These are phyloP conservation scores for Sphaerophoria taeniata DNA, from an alignment of 2,888 invertebrate genomes.

Conservation along the genomic window DNA sequence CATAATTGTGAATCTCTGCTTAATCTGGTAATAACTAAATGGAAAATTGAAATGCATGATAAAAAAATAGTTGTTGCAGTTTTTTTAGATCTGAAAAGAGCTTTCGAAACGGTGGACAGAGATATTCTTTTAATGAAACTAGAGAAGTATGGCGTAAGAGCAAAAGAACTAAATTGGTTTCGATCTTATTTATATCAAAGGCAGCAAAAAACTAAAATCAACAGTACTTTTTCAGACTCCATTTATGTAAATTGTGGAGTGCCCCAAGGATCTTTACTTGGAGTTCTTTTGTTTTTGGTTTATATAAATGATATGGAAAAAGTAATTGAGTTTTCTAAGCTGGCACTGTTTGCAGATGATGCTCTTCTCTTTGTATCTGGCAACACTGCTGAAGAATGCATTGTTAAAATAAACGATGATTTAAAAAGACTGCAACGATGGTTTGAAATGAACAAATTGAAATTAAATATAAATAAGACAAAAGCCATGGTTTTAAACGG, in stretches of 20 bases:
- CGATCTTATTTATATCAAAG: neutral
- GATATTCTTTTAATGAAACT: neutral
- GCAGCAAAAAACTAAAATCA: neutral
- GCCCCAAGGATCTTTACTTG: neutral
- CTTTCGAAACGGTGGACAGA: neutral
- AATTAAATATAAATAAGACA: constrained; percentile 24
- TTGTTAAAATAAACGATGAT: neutral
- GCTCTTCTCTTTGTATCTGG: neutral
- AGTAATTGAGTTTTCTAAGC: neutral
- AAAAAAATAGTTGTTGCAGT: neutral
- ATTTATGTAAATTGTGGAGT: neutral
- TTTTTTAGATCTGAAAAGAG: neutral
- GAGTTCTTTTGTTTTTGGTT: neutral
- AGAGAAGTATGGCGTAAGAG: neutral
- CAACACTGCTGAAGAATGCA: neutral
- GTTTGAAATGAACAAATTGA: constrained; percentile 10
- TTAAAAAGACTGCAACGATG: neutral
- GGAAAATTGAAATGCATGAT: neutral
- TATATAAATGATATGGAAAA: no score
- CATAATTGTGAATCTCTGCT: constrained; percentile 24
- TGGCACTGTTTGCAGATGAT: neutral
- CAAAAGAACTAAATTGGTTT: neutral
- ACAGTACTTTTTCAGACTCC: neutral
- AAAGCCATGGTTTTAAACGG: constrained; percentile 10
- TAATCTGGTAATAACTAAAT: neutral